Base-by-base conservation (phyloP, 2,797 vertebrate species). In the Galagoides demidoff region DNA sequence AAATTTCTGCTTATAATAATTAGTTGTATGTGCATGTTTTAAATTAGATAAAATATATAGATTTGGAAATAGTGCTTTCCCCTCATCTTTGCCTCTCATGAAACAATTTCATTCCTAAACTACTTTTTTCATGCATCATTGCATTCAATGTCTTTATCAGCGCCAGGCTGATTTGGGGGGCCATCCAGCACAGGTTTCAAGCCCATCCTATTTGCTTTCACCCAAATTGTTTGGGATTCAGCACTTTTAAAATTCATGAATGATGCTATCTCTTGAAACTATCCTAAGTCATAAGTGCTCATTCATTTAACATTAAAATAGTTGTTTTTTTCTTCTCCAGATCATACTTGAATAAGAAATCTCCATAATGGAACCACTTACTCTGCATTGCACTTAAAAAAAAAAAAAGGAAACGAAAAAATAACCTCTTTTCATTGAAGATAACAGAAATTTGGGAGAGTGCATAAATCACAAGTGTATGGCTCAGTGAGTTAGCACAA, bases 181-280 rank as follows among this genome's bases (percentile, higher is more conserved):
- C 7, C n/a, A 12, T 59, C 63, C 57, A 22, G 61, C 25, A 13
- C 34, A 55, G 39, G 31, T 61, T 71, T 89, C 59, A 37, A 11
- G 45, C 11, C 76, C 52, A 10, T 77, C 34, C 0, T 57, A 34
- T 52, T 79, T 49, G n/a, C 52, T 76, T 79, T 83, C 52, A 45
- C 74, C 29, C 74, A 29, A 1, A 63, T 66, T 34, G 13, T 52
- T 79, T 76, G 85, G 66, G 82, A 66, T 71, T 45, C 0, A 1
- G 68, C 55, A 59, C 79, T 89, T 89, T 79, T 71, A 74, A 55
- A 37, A 49, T 71, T 88, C 63, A 39, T 31, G 68, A 91, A 20
- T 27, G 31, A 84, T 16, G 34, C 52, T 70, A 0, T 76, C 61
- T 0, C 61, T 74, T 19, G 71, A 92, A 55, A 74, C 37, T 34